A percentile compares a stretch with the other conserved stretches of the same genome.
These are phyloP conservation scores for Hephaestus fuliginosus DNA, from an alignment of 2,797 vertebrate species.

Conservation along the genomic window DNA sequence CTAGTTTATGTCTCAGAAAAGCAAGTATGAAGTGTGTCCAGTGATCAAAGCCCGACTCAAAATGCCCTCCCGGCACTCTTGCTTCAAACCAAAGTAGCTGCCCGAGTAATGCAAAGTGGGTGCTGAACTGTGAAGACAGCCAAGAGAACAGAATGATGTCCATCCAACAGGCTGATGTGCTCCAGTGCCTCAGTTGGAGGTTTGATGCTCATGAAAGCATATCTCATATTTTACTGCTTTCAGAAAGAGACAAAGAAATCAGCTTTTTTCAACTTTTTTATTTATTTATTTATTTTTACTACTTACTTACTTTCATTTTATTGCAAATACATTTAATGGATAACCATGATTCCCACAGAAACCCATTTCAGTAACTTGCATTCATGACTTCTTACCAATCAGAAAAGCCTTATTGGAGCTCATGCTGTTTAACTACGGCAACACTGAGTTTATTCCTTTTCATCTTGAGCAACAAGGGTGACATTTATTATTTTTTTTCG, in stretches of 20 bases:
- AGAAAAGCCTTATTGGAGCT: constrained; percentile 18
- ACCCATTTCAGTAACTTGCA: constrained; percentile 12
- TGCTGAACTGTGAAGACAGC: constrained; percentile 43
- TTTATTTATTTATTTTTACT: not conserved
- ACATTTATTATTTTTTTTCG: constrained; percentile 14
- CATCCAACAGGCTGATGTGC: constrained; percentile 46
- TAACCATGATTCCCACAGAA: constrained; percentile 21
- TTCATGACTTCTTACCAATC: constrained; percentile 17
- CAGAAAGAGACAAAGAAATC: constrained; percentile 35
- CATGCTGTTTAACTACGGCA: constrained; percentile 40
- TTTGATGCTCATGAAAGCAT: constrained; percentile 50
- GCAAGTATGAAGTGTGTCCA: constrained; percentile 12
- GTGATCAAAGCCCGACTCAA: constrained; percentile 39
- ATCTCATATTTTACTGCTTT: constrained; percentile 60
- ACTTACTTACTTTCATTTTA: constrained; percentile 30
- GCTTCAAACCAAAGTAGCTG: constrained; percentile 33
- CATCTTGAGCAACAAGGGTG: constrained; percentile 15
- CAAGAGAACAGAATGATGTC: constrained; percentile 55
- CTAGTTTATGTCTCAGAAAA: constrained; percentile 39
- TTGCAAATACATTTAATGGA: constrained; percentile 29
- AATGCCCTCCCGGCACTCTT: constrained; percentile 22
- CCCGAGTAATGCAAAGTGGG: constrained; percentile 38
- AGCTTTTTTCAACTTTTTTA: constrained; percentile 11
- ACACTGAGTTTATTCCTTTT: constrained; percentile 26
- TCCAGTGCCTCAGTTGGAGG: constrained; percentile 43